A percentile compares a stretch with the other conserved stretches of the same genome.
Evolutionary conservation across 2,888 invertebrate species (phyloP).

Genomic region (Volucella inanis): DNA sequence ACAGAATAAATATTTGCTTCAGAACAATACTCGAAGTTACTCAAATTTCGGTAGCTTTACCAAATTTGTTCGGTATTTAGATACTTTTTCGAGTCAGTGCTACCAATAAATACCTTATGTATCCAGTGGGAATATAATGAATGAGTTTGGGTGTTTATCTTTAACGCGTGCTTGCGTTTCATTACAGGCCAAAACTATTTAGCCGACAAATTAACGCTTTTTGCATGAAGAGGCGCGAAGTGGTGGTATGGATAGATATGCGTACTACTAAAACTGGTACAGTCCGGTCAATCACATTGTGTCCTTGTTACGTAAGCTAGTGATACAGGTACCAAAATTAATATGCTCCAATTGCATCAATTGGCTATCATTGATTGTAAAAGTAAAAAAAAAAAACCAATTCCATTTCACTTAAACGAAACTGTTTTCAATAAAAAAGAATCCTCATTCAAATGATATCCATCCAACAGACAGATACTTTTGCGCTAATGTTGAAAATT

Average conservation of each 20-base stretch:
- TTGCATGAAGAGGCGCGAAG: conserved; percentile 66
- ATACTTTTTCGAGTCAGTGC: conserved; percentile 81
- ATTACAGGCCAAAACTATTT: conserved; percentile 74
- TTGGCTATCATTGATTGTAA: conserved; percentile 40
- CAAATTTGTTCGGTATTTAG: conserved; percentile 77
- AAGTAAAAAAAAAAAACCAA: conserved; percentile 57
- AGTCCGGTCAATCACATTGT: conserved; percentile 4
- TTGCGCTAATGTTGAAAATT: too few species aligned
- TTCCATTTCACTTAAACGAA: conserved; percentile 52
- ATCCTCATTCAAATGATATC: conserved; percentile 22
- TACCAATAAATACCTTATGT: conserved; percentile 81
- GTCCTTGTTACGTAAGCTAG: conserved; percentile 52
- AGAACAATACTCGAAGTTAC: conserved; percentile 3
- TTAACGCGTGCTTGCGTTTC: conserved; percentile 79
- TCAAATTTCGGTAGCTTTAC: conserved; percentile 37
- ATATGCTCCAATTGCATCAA: conserved; percentile 26
- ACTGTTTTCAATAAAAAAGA: conserved; percentile 21
- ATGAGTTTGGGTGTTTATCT: conserved; percentile 24
- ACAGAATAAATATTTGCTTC: conserved; percentile 39
- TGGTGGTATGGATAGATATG: conserved; percentile 16
- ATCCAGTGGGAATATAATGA: conserved; percentile 39
- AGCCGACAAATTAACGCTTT: conserved; percentile 64
- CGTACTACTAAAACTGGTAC: conserved; percentile 4
- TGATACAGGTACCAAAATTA: conserved; percentile 1
- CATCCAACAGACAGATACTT: neutral